Conservation (phyloP, 2,888 invertebrate genomes). For the Aphodius granarius region DNA sequence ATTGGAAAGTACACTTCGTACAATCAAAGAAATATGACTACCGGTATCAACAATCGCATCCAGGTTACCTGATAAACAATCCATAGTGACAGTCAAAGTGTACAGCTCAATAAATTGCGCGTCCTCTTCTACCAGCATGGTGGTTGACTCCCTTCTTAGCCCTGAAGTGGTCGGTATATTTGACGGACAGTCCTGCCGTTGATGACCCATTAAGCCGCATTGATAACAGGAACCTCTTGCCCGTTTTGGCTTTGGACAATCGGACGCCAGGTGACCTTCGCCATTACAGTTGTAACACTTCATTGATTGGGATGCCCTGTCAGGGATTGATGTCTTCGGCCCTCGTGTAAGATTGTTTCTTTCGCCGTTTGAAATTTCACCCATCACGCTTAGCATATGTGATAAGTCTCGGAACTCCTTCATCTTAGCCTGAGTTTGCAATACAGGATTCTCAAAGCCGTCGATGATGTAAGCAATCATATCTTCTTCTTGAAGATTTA, state of each 20-base stretch:
- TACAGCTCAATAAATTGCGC: not conserved
- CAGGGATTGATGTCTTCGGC: too few species aligned
- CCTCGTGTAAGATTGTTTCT: too few species aligned
- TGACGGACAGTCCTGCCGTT: conserved; percentile 1
- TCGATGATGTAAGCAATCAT: too few species aligned
- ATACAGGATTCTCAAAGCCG: too few species aligned
- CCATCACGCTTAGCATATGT: too few species aligned
- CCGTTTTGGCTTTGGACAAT: conserved; percentile 9
- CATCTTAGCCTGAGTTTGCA: too few species aligned
- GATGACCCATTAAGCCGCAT: conserved; percentile 9
- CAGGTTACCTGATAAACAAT: conserved; percentile 1
- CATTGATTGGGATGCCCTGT: too few species aligned
- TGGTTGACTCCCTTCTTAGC: not conserved
- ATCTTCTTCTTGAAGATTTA: too few species aligned
- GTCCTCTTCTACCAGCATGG: not conserved
- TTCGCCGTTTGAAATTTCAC: too few species aligned
- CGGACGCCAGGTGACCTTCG: conserved; percentile 15
- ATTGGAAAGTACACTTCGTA: not conserved
- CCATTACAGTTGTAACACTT: too few species aligned
- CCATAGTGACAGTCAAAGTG: not conserved
- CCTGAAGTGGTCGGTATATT: not conserved
- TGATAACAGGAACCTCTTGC: conserved; percentile 13
- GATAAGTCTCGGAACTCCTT: too few species aligned
- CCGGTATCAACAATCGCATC: conserved; percentile 15
- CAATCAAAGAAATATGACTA: conserved; percentile 7